Conservation (phyloP, 2,797 vertebrate species). For the Ambastaia sidthimunki region DNA sequence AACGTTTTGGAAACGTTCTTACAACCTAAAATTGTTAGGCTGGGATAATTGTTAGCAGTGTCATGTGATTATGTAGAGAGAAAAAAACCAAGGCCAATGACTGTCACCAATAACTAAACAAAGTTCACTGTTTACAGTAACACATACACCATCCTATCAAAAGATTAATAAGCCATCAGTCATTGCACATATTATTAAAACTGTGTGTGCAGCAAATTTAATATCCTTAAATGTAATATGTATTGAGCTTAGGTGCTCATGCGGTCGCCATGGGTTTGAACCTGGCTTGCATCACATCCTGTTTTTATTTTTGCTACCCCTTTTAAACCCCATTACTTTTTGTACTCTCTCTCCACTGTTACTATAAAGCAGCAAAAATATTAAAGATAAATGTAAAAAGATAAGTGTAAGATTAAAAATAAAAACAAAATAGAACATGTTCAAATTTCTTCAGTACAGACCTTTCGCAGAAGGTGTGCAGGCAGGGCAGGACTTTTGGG, state of each 20-base stretch:
- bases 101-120: constrained; percentile 7
- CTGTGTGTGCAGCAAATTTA: background rate
- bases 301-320: background rate
- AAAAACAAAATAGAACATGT: background rate
- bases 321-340: background rate
- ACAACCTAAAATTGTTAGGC: too few species aligned
- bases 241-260: background rate
- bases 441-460: constrained; percentile 64
- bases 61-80: background rate
- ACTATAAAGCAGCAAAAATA: background rate
- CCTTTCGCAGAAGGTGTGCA: constrained; percentile 96
- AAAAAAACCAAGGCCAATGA: background rate
- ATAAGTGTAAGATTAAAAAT: background rate
- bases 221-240: background rate
- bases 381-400: too few species aligned
- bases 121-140: background rate
- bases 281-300: background rate
- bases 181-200: background rate
- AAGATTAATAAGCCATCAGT: background rate
- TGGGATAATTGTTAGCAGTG: background rate
- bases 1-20: too few species aligned
- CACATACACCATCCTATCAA: background rate
- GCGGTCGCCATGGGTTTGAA: background rate
- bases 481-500: constrained; percentile 93
- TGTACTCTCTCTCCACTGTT: background rate